phyloP scores from a whole-genome alignment of 2,888 invertebrate species.

The Watsonalla binaria region DNA sequence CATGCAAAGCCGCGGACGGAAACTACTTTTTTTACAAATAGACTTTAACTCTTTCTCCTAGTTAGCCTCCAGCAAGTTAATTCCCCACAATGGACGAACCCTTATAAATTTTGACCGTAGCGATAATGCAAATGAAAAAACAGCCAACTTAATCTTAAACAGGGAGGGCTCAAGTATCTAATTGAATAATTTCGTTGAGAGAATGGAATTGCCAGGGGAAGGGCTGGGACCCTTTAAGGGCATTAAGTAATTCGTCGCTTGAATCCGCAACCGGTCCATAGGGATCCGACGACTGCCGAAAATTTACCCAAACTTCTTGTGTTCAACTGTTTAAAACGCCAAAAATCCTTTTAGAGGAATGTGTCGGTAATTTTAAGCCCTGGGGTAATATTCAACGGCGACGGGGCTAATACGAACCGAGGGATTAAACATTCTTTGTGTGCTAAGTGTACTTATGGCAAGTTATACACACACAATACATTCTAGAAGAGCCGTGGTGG shows the following conservation, averaged over 20 bases:
- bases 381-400: neutral
- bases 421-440: neutral
- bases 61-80: conserved; percentile 12
- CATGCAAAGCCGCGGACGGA: too few species aligned
- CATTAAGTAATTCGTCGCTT: conserved; percentile 40
- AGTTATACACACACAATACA: too few species aligned
- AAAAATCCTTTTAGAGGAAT: conserved; percentile 7
- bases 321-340: conserved; percentile 16
- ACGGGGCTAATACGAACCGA: neutral
- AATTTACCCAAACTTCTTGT: conserved; percentile 18
- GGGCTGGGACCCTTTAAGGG: conserved; percentile 35
- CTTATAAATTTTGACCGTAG: conserved; percentile 37
- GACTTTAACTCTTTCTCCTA: neutral
- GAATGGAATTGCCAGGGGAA: conserved; percentile 41
- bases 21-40: neutral
- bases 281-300: conserved; percentile 20
- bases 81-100: conserved; percentile 13
- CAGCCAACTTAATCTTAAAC: conserved; percentile 50
- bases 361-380: neutral
- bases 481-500: too few species aligned
- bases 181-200: conserved; percentile 66
- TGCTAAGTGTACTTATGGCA: neutral
- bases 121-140: conserved; percentile 55
- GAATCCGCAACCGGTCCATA: conserved; percentile 17
- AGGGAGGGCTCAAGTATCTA: conserved; percentile 49